These are phyloP conservation scores for Bombus ignitus DNA, from an alignment of 1,140 invertebrate genomes.

Conservation along the genomic window DNA sequence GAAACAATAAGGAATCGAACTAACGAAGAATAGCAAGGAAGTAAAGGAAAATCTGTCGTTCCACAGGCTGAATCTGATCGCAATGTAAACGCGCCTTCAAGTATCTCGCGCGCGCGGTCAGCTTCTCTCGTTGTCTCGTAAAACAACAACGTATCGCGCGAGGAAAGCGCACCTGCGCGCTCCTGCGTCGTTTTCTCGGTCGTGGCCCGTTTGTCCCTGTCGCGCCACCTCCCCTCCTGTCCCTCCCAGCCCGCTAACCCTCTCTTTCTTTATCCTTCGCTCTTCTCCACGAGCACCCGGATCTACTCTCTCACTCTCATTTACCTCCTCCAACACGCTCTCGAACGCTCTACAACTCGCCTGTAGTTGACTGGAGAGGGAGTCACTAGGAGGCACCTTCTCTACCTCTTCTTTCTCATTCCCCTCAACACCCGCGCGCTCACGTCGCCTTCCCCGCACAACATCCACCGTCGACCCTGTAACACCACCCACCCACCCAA, in stretches of 20 bases:
- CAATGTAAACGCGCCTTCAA: conserved; percentile 36
- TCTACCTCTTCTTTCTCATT: conserved; percentile 15
- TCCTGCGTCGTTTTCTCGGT: conserved; percentile 67
- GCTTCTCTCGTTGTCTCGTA: not conserved
- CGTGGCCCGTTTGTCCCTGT: conserved; percentile 64
- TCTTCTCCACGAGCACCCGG: not conserved
- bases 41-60: not conserved
- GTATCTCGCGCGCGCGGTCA: conserved; percentile 14
- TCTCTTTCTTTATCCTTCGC: not conserved
- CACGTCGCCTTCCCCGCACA: not conserved
- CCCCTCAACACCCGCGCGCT: not conserved
- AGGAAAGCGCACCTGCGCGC: conserved; percentile 65
- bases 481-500: conserved; percentile 46
- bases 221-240: conserved; percentile 21
- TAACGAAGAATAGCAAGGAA: not conserved
- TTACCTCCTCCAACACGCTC: not conserved
- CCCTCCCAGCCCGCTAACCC: not conserved
- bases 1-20: not conserved
- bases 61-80: not conserved
- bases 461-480: conserved; percentile 44
- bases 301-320: not conserved
- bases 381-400: conserved; percentile 17
- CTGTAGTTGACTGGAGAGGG: not conserved
- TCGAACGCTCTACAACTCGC: not conserved
- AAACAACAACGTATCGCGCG: conserved; percentile 31